Evolutionary conservation across 2,888 invertebrate genomes (phyloP).

Genomic region (Caenorhabditis zanzibari): DNA sequence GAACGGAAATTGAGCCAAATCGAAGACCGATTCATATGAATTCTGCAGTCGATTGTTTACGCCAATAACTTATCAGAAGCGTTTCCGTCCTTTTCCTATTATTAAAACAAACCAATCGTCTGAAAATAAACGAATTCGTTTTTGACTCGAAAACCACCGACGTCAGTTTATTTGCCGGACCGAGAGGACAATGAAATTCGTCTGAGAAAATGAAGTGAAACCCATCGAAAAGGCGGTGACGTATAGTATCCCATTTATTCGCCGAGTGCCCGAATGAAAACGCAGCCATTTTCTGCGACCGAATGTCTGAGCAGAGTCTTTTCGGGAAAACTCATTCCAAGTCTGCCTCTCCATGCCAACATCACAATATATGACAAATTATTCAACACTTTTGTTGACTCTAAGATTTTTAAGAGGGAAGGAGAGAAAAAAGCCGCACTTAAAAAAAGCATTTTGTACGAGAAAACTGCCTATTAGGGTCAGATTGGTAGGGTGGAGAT

Average conservation of each 20-base stretch:
- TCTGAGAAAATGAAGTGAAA: slow-evolving; percentile 46
- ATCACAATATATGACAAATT: slow-evolving; percentile 47
- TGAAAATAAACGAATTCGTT: slow-evolving; percentile 21
- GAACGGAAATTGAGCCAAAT: no score
- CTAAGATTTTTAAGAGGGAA: slow-evolving; percentile 9
- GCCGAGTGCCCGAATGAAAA: slow-evolving; percentile 11
- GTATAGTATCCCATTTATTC: slow-evolving; percentile 50
- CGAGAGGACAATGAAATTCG: slow-evolving; percentile 42
- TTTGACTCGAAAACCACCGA: neutral
- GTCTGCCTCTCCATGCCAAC: slow-evolving; percentile 56
- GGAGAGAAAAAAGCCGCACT: neutral
- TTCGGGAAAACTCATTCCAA: slow-evolving; percentile 42
- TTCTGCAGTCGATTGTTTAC: neutral
- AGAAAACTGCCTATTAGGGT: neutral
- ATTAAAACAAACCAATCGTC: neutral
- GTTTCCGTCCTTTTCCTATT: neutral
- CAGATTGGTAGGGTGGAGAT: neutral
- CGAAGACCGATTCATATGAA: no score
- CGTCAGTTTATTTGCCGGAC: slow-evolving; percentile 8
- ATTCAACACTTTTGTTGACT: slow-evolving; percentile 46
- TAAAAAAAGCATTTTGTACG: slow-evolving; percentile 8
- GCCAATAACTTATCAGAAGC: neutral
- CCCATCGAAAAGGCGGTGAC: slow-evolving; percentile 48
- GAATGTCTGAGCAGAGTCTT: slow-evolving; percentile 19
- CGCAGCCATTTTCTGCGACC: slow-evolving; percentile 31